These are phyloP conservation scores for Chloroceryle inda DNA, from an alignment of 2,797 vertebrate genomes.

Conservation along the genomic window DNA sequence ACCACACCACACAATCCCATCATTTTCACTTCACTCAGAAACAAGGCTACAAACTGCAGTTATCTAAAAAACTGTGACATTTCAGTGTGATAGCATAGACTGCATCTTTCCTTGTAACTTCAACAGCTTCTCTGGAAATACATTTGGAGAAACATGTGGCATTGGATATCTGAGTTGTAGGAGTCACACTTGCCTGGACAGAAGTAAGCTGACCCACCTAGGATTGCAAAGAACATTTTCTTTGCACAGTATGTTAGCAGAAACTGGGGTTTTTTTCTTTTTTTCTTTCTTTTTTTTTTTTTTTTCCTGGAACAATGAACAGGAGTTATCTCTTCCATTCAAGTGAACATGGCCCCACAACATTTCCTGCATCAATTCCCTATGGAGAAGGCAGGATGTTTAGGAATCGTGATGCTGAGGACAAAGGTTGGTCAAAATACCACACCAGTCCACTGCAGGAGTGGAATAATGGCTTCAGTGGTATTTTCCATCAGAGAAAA, in stretches of 20 bases:
- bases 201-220: background rate
- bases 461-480: constrained; percentile 23
- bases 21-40: background rate
- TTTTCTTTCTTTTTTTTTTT: background rate
- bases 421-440: constrained; percentile 55
- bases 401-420: constrained; percentile 33
- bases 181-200: background rate
- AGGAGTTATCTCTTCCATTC: constrained; percentile 55
- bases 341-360: constrained; percentile 38
- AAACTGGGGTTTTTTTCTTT: background rate
- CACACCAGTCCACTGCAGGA: background rate
- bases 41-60: background rate
- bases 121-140: background rate
- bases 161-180: background rate
- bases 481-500: constrained; percentile 51
- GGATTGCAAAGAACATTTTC: background rate
- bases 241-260: background rate
- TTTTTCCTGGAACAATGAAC: constrained; percentile 35
- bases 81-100: background rate
- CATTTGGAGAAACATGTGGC: background rate
- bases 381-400: constrained; percentile 65
- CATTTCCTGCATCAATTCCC: constrained; percentile 65
- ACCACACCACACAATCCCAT: background rate
- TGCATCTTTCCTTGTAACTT: background rate
- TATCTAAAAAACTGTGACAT: background rate